Evolutionary conservation across 2,113 vertebrate species (phyloP).

Genomic region (Oryzias melastigma): DNA sequence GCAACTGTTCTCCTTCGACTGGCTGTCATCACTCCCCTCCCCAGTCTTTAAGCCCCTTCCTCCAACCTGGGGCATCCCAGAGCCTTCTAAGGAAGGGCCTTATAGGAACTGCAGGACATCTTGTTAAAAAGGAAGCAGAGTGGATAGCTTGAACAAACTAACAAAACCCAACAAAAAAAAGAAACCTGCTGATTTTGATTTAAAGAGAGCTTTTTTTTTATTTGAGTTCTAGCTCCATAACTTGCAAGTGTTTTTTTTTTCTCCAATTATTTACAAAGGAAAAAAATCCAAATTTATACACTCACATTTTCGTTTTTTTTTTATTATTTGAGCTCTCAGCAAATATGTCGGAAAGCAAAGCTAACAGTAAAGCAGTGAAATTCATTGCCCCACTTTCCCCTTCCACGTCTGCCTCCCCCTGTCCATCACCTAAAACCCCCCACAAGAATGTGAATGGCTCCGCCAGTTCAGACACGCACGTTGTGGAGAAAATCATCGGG

Average conservation of each 20-base stretch:
- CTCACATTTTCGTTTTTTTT: conserved; percentile 27
- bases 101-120: conserved; percentile 55
- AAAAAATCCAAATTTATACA: conserved; percentile 54
- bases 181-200: neutral
- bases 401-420: conserved; percentile 67
- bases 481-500: conserved; percentile 77
- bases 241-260: neutral
- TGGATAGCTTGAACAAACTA: conserved; percentile 2
- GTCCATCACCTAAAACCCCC: conserved; percentile 75
- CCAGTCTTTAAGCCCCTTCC: conserved; percentile 66
- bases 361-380: conserved; percentile 60
- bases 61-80: conserved; percentile 61
- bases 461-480: conserved; percentile 85
- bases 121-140: conserved; percentile 46
- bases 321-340: conserved; percentile 19
- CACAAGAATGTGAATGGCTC: conserved; percentile 89
- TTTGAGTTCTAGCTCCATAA: conserved; percentile 25
- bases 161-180: neutral
- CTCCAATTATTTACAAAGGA: conserved; percentile 1
- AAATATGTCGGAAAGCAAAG: conserved; percentile 73
- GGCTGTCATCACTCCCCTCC: conserved; percentile 58
- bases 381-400: conserved; percentile 75
- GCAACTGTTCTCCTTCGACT: conserved; percentile 54
- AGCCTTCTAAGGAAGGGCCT: conserved; percentile 48
- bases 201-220: conserved; percentile 6